A percentile compares a stretch with the other conserved stretches of the same genome.
phyloP scores from a whole-genome alignment of 2,888 invertebrate genomes.

The Sminthurides aquaticus region DNA sequence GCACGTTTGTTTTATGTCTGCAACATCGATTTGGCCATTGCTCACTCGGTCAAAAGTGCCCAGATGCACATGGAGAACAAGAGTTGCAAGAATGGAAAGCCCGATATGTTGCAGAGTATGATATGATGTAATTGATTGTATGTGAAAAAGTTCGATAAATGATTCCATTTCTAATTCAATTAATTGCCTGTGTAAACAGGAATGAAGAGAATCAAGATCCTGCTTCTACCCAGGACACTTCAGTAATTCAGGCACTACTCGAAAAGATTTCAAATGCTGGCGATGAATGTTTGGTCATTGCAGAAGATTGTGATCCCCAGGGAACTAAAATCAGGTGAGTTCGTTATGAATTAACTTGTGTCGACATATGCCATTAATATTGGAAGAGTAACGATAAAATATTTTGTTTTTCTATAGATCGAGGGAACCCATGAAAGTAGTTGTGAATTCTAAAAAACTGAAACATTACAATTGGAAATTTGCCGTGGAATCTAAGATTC shows the following conservation, averaged over 20 bases:
- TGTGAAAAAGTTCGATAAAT: not conserved
- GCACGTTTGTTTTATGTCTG: slow-evolving; percentile 38
- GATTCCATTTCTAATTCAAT: too few species aligned
- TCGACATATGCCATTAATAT: too few species aligned
- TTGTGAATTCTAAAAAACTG: slow-evolving; percentile 27
- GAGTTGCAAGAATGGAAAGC: slow-evolving; percentile 68
- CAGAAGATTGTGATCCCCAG: slow-evolving; percentile 23
- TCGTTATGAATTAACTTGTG: too few species aligned
- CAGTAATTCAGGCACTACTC: slow-evolving; percentile 18
- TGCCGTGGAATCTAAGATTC: slow-evolving; percentile 28
- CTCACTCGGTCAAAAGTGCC: slow-evolving; percentile 63
- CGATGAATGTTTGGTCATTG: slow-evolving; percentile 23
- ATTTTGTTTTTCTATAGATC: too few species aligned
- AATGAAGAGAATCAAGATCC: not conserved
- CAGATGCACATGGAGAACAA: slow-evolving; percentile 64
- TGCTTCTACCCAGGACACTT: not conserved
- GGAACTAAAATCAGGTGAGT: slow-evolving; percentile 34
- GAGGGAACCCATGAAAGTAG: slow-evolving; percentile 28
- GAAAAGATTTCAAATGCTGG: slow-evolving; percentile 24
- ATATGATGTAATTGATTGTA: not conserved
- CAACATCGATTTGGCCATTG: slow-evolving; percentile 51
- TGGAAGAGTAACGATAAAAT: too few species aligned
- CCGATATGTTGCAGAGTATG: slow-evolving; percentile 25
- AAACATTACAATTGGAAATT: slow-evolving; percentile 39
- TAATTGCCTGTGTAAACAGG: slow-evolving; percentile 1